Conservation (phyloP, 1,140 invertebrate species). For the Cydia strobilella region DNA sequence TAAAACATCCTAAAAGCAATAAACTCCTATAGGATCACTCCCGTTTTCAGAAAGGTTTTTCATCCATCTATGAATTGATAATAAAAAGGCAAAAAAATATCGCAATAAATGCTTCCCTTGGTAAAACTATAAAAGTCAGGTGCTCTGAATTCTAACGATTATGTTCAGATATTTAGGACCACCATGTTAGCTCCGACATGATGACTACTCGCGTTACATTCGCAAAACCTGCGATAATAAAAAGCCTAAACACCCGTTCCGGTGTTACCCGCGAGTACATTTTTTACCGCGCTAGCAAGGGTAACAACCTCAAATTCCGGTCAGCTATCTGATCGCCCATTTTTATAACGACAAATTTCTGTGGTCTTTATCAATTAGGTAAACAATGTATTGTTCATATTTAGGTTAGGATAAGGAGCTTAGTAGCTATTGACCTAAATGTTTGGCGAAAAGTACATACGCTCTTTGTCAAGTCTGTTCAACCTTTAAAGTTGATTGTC, state of each 20-base stretch:
- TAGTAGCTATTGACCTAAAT: background rate
- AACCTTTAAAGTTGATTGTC: background rate
- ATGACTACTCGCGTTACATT: background rate
- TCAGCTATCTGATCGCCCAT: slow-evolving; percentile 15
- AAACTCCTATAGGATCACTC: too few relatives aligned
- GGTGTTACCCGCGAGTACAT: background rate
- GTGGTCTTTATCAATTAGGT: slow-evolving; percentile 30
- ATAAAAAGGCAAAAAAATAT: too few relatives aligned
- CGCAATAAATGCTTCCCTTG: too few relatives aligned
- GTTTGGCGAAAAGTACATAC: background rate
- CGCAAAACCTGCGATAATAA: background rate
- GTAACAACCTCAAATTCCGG: slow-evolving; percentile 31
- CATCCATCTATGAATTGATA: too few relatives aligned
- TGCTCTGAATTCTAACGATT: background rate
- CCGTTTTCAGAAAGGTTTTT: too few relatives aligned
- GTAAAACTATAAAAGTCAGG: too few relatives aligned
- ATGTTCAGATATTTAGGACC: background rate
- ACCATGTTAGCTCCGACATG: background rate
- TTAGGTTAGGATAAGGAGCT: slow-evolving; percentile 8
- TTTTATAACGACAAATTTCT: slow-evolving; percentile 11
- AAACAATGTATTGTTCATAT: slow-evolving; percentile 25
- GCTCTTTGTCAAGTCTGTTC: background rate
- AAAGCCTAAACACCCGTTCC: background rate
- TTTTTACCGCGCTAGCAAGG: slow-evolving; percentile 2
- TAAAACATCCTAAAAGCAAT: too few relatives aligned